phyloP scores from a whole-genome alignment of 2,888 invertebrate species.

The Papilio gigon region DNA sequence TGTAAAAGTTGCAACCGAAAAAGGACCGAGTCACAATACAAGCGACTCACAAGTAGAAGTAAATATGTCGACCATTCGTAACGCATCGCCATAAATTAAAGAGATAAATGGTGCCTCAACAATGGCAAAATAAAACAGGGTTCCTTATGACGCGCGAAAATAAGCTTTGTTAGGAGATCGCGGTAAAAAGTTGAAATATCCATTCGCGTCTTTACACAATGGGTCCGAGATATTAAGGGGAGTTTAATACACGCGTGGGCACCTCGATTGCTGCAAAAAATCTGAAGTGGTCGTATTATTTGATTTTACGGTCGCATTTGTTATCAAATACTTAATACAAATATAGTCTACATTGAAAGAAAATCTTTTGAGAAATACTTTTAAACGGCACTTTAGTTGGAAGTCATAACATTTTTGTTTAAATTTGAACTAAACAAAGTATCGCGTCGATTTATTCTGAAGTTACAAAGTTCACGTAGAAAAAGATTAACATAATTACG shows the following conservation, averaged over 20 bases:
- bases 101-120: constrained; percentile 79
- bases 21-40: constrained; percentile 58
- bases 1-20: constrained; percentile 49
- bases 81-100: constrained; percentile 78
- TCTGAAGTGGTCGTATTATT: constrained; percentile 53
- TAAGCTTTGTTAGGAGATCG: constrained; percentile 68
- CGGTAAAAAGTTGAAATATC: constrained; percentile 75
- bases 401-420: constrained; percentile 49
- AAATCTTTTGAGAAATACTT: constrained; percentile 40
- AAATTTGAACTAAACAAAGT: background rate
- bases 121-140: constrained; percentile 78
- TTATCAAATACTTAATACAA: constrained; percentile 29
- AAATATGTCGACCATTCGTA: constrained; percentile 75
- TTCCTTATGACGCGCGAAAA: constrained; percentile 76
- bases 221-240: constrained; percentile 66
- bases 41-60: constrained; percentile 59
- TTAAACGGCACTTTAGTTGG: constrained; percentile 52
- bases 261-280: constrained; percentile 66
- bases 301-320: constrained; percentile 59
- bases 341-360: constrained; percentile 20
- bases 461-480: no score
- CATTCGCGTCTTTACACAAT: constrained; percentile 65
- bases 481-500: background rate
- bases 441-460: no score
- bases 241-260: constrained; percentile 61